Base-by-base conservation (phyloP, 2,113 vertebrate genomes). In the Spilogale gracilis region DNA sequence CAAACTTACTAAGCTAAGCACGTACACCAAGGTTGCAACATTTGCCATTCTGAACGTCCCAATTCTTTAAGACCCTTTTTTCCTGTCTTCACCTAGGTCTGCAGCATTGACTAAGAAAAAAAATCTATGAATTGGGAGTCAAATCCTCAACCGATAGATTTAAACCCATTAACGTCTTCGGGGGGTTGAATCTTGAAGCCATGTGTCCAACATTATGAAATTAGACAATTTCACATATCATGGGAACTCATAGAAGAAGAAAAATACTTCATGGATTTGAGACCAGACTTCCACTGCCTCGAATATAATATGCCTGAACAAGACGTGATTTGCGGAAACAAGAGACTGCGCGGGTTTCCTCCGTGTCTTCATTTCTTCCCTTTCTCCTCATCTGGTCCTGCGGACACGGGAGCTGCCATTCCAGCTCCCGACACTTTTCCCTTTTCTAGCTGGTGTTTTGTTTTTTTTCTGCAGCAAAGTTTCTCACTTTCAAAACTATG, bases 221-320 rank as follows among this genome's bases (percentile, higher is more conserved):
- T 52, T 17, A 9, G 23, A 69, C 21, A 78, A 60, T 32, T 27
- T 30, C 50, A 61, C 45, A 10, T 32, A 56, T 52, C 52, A 52
- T 5, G 18, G 27, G 21, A 90, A 54, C 63, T 67, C 71, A 50
- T 5, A 8, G 63, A 93, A 78, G 48, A 82, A 82, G 50, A 27
- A 91, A 73, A 50, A 52, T 0, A 69, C 14, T 85, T 69, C 25
- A 6, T 78, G 30, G 10, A 13, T 38, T 5, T 10, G 43, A 78
- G 27, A 89, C 25, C 9, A 48, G 17, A 48, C n/a, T 88, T 79
- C 43, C 1, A 6, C 14, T 13, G 61, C 21, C 9, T 84, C 20
- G 0, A 11, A 56, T 25, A 13, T 27, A 82, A 14, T 3, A 71
- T 12, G 0, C 9, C 50, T 50, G 7, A 74, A 48, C 2, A 4